Evolutionary conservation across 2,888 invertebrate species (phyloP), one percentile per base, ranked within the genome.

Genomic region (Amphipoea lucens): DNA sequence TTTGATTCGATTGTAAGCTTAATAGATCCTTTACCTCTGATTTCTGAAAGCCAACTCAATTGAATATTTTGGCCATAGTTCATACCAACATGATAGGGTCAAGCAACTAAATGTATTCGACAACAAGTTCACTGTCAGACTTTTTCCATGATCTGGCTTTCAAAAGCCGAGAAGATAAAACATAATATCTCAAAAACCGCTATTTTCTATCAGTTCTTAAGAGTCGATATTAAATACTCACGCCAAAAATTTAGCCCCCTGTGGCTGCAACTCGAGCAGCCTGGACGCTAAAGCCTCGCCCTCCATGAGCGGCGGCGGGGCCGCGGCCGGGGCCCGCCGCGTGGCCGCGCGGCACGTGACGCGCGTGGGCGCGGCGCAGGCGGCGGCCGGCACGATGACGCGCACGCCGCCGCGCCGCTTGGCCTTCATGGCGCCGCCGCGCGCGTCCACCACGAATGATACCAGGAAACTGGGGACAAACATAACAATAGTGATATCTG

Each of bases 351-450:
- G 98, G 95, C 99, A 99, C 0, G 99, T 99, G 82, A 99, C 98
- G 57, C 99, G 97, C 83, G 99, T 99, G 20, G 99, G 99, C 94
- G 99, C 99, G 0, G 99, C 98, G 83, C 99, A 99, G 89, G 99
- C 98, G 86, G 99, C 98, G 0, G 99, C 99, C 36, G 99, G 99
- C 66, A 99, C 99, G 90, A 99, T 99, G 87, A 99, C 98, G 65
- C 99, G 97, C 14, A 99, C 99, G 1, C 99, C 99, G 51, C 99
- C 99, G 93, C 99, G 99, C 11, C 99, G 98, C 95, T 99, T 99
- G 36, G 99, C 99, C 89, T 99, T 98, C 99, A 99, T 99, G 40
- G 99, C 99, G 12, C 99, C 99, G 40, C 99, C 99, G 29, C 99
- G 98, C 0, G 99, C 99, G 94, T 99, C 99, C 90, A 99, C 99